Evolutionary conservation across 2,888 invertebrate species (phyloP), one percentile per base, ranked within the genome.

Genomic region (Panopea generosa): DNA sequence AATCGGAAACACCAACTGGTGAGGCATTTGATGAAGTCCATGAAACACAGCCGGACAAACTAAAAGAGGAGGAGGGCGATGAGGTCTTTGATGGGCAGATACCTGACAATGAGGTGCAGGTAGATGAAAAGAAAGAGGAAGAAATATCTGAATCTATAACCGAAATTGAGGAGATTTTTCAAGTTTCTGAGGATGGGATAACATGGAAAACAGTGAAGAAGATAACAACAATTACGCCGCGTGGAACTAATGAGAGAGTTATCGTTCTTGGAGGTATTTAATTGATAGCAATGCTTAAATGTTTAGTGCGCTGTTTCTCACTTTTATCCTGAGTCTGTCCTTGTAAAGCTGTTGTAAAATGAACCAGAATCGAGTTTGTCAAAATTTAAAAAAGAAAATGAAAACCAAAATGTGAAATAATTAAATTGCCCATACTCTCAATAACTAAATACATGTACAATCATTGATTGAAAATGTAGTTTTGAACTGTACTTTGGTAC

Each of bases 161-260:
- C 49, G 86, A 87, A 67, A 87, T 89, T 47, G 87, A 87, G 68
- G 90, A 90, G 73, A 88, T 86, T 11, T 88, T 84, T 71, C 84
- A 87, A 59, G 86, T 86, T 3, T 86, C 86, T 16, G 87, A 87
- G 43, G 90, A 89, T 77, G 90, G 88, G 16, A 82, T 84, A 27
- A 86, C 83, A 14, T 88, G 88, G 88, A 87, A 88, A 84, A 88
- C 88, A 45, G 83, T 88, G 52, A 85, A 86, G 72, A 90, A 90
- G 84, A 86, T 86, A 6, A 90, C 89, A 33, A 87, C 83, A 20
- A 88, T 89, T 59, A 86, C 86, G n/a, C 77, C 89, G 27, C 63
- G 81, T 18, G 89, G 88, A 56, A 88, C 86, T 24, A 84, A 84
- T 22, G 89, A 89, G 60, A 78, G 69, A 69, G 70, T 86, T 33